phyloP scores from a whole-genome alignment of 2,888 invertebrate species.

The Nemotelus nigrinus region DNA sequence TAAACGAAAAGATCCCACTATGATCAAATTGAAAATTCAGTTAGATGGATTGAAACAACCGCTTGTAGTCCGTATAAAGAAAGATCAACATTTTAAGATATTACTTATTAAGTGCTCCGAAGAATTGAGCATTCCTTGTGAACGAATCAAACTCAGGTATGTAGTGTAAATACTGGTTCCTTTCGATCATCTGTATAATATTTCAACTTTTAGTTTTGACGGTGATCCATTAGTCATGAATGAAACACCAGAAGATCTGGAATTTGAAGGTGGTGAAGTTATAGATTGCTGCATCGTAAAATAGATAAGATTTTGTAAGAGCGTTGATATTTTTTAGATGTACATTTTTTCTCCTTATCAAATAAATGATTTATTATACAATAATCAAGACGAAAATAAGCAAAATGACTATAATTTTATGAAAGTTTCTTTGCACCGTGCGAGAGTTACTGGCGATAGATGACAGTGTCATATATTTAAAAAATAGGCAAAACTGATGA shows the following conservation, averaged over 20 bases:
- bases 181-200: background rate
- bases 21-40: conserved; percentile 60
- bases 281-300: conserved; percentile 56
- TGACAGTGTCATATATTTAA: too few species aligned
- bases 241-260: conserved; percentile 58
- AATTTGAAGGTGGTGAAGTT: conserved; percentile 61
- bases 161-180: background rate
- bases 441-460: too few species aligned
- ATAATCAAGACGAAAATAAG: background rate
- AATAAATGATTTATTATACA: background rate
- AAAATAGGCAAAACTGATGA: too few species aligned
- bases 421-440: too few species aligned
- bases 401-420: too few species aligned
- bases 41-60: conserved; percentile 58
- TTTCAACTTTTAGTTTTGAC: conserved; percentile 57
- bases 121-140: conserved; percentile 55
- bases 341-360: too few species aligned
- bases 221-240: conserved; percentile 58
- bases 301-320: background rate
- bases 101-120: conserved; percentile 60
- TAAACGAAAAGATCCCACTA: conserved; percentile 50
- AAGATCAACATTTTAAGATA: conserved; percentile 57
- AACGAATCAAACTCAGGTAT: conserved; percentile 43
- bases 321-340: too few species aligned
- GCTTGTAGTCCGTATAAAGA: conserved; percentile 55